A percentile compares a stretch with the other conserved stretches of the same genome.
Conservation (phyloP, 2,113 vertebrate genomes). For the Peromyscus maniculatus region DNA sequence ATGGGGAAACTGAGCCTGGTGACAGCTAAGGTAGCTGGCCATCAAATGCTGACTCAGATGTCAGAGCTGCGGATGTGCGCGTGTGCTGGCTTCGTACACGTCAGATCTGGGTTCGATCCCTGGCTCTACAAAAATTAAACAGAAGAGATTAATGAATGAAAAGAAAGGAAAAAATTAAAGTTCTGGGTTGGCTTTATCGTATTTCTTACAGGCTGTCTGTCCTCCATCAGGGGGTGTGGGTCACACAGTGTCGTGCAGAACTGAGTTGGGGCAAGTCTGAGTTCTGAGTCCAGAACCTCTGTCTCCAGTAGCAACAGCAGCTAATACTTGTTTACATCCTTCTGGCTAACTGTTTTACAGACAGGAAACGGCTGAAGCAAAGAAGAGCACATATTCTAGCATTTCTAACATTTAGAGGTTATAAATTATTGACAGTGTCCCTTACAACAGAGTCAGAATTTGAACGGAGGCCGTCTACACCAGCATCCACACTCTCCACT, state of each 20-base stretch:
- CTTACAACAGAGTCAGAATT: conserved; percentile 4
- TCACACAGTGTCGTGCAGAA: not conserved
- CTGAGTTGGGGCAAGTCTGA: not conserved
- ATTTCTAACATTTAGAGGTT: conserved; percentile 15
- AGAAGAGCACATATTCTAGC: not conserved
- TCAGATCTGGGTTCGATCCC: not conserved
- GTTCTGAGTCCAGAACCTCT: conserved; percentile 31
- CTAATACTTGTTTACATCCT: not conserved
- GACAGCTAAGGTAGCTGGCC: not conserved
- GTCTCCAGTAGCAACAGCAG: not conserved
- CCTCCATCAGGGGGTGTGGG: not conserved
- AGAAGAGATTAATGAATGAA: not conserved
- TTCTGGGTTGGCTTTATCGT: not conserved
- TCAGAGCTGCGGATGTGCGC: not conserved
- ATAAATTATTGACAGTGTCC: not conserved
- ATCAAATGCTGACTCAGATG: not conserved
- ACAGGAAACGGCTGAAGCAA: not conserved
- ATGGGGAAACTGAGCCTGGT: not conserved
- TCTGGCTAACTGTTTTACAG: not conserved
- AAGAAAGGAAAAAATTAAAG: not conserved
- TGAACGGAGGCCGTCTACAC: not conserved
- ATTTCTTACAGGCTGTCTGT: not conserved
- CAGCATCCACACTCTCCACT: not conserved
- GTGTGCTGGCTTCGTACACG: not conserved
- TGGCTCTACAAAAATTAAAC: not conserved